Conservation (phyloP, 2,888 invertebrate genomes). For the Sinohyriopsis cumingii region DNA sequence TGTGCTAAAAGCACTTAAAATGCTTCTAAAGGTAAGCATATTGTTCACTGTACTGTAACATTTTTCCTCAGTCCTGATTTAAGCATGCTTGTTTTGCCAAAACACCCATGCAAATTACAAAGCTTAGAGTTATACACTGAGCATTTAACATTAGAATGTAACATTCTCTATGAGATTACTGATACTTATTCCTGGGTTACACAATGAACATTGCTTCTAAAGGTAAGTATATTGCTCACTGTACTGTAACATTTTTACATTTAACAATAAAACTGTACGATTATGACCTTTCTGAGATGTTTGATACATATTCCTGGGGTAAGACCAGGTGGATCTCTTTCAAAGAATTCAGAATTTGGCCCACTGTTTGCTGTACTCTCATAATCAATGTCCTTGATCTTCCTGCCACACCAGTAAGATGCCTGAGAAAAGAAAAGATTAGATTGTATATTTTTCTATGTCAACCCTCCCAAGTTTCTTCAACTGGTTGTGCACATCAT, state of each 20-base stretch:
- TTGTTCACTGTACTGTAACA: neutral
- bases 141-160: neutral
- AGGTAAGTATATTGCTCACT: neutral
- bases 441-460: neutral
- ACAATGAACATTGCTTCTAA: too few species aligned
- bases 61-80: neutral
- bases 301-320: constrained; percentile 75
- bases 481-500: too few species aligned
- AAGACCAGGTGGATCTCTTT: constrained; percentile 74
- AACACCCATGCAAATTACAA: too few species aligned
- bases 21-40: neutral
- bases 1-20: too few species aligned
- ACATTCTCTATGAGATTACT: constrained; percentile 40
- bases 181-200: constrained; percentile 75
- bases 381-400: constrained; percentile 12
- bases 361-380: constrained; percentile 9
- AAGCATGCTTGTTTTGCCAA: too few species aligned
- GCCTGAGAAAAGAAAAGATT: constrained; percentile 40
- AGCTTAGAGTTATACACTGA: too few species aligned
- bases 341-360: constrained; percentile 65
- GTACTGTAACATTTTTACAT: neutral
- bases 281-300: constrained; percentile 61
- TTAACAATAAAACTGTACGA: neutral
- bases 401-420: constrained; percentile 67
- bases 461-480: too few species aligned